Base-by-base conservation (phyloP, 2,888 invertebrate species). In the Xestoiulus laeticollis region DNA sequence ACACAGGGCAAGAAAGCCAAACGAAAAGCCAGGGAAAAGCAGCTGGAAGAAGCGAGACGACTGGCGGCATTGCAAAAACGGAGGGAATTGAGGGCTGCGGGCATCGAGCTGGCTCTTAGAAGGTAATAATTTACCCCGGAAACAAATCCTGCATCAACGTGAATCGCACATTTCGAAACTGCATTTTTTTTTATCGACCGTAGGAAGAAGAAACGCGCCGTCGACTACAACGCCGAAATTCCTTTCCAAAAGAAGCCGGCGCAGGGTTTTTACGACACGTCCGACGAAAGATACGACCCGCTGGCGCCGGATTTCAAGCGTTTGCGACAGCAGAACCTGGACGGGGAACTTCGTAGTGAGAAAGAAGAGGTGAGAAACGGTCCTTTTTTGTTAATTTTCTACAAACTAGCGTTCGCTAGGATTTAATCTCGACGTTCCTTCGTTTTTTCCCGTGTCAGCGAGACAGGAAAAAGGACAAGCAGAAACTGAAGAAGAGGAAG, bases 191-290 rank as follows among this genome's bases (percentile, higher is more conserved):
- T n/a, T 85, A 19, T 33, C 32, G 38, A 85, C 12, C 90, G 91
- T 32, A 91, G 91, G 87, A 91, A 92, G 88, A 92, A 92, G 89
- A 94, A 97, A 91, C 95, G 98, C 16, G 97, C 98, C 0, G 97
- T 99, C 5, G 98, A 99, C 92, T 99, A 99, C 93, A 99, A 99
- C 92, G 94, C 96, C 0, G 99, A 99, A 93, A 96, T 99, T 90
- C 98, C 99, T 0, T 99, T 99, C 92, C 99, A 99, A 91, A 99
- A 99, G 93, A 94, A 95, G 68, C 98, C 99, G 0, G 96, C 98
- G 0, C 91, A 95, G 16, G 99, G 99, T 0, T 99, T 99, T 92
- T 98, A 98, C 91, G 98, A 99, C 92, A 99, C 99, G 0, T 95
- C 96, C 0, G 95, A 95, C 89, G 99, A 99, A 92, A 94, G 94